phyloP scores from a whole-genome alignment of 2,888 invertebrate genomes.

The Chironomus tentans region DNA sequence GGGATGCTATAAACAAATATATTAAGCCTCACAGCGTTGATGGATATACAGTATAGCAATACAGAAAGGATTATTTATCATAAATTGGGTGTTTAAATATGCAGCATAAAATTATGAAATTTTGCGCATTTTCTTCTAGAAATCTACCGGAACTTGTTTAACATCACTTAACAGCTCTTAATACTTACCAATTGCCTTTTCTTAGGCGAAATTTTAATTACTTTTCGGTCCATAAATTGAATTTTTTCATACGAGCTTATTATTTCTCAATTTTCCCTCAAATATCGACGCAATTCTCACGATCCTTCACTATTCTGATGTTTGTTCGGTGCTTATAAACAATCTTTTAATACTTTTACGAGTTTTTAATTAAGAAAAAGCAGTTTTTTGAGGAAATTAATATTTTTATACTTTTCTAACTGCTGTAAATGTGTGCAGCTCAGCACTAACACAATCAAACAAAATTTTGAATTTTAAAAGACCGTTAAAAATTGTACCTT shows the following conservation, averaged over 20 bases:
- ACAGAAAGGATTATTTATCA: background rate
- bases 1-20: background rate
- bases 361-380: background rate
- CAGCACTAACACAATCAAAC: background rate
- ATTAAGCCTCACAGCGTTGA: background rate
- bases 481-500: background rate
- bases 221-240: slow-evolving; percentile 21
- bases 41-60: background rate
- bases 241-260: background rate
- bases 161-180: background rate
- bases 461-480: background rate
- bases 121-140: background rate
- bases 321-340: background rate
- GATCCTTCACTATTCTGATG: background rate
- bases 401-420: background rate
- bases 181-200: slow-evolving; percentile 20
- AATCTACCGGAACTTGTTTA: background rate
- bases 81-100: background rate
- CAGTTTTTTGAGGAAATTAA: background rate
- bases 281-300: background rate
- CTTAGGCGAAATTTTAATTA: slow-evolving; percentile 18
- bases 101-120: background rate
- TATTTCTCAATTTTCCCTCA: background rate
- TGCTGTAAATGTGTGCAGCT: background rate
- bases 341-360: background rate